These are phyloP conservation scores for Myotis vivesi DNA, from an alignment of 2,797 vertebrate genomes.

Conservation along the genomic window DNA sequence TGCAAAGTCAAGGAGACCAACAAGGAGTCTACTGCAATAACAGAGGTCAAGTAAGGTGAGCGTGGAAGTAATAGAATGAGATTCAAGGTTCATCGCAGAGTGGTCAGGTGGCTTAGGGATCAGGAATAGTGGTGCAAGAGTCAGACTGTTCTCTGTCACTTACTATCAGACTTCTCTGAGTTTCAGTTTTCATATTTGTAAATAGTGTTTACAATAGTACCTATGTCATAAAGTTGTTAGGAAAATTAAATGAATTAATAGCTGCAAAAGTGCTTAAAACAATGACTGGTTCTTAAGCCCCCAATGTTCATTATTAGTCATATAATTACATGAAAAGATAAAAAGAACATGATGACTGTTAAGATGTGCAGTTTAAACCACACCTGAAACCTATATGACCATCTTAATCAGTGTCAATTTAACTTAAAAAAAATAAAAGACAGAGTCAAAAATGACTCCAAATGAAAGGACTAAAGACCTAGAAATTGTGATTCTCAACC, in stretches of 20 bases:
- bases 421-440: not conserved
- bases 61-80: not conserved
- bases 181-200: not conserved
- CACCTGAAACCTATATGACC: no score
- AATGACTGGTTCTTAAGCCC: not conserved
- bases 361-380: not conserved
- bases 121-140: not conserved
- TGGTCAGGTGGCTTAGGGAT: accelerated
- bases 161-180: not conserved
- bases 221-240: not conserved
- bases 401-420: no score
- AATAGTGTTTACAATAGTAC: not conserved
- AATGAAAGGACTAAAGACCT: not conserved
- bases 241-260: not conserved
- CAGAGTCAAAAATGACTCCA: not conserved
- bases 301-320: not conserved
- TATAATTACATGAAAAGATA: not conserved
- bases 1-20: not conserved
- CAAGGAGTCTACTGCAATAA: not conserved
- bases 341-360: not conserved
- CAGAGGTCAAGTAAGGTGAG: not conserved
- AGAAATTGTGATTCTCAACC: not conserved
- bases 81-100: not conserved
- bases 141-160: not conserved
- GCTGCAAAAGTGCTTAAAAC: not conserved